Evolutionary conservation across 1,140 invertebrate species (phyloP).

Genomic region (Heliconius congener): DNA sequence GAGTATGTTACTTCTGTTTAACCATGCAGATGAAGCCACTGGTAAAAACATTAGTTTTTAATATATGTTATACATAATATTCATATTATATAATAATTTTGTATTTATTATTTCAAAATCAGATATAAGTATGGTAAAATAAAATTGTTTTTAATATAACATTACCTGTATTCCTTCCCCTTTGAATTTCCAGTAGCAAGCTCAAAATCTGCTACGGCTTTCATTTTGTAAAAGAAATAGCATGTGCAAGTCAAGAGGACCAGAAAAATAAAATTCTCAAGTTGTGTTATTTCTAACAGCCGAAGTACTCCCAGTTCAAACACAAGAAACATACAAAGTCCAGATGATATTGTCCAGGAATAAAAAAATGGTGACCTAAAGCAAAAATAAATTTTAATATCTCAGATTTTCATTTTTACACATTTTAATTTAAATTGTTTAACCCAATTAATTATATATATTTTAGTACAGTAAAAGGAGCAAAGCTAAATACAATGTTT

Average conservation of each 20-base stretch:
- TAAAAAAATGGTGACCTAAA: conserved; percentile 85
- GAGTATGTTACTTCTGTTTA: too few relatives aligned
- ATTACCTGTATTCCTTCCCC: conserved; percentile 69
- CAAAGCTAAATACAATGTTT: too few relatives aligned
- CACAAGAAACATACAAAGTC: conserved; percentile 84
- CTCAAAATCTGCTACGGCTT: conserved; percentile 75
- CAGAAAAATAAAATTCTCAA: conserved; percentile 85
- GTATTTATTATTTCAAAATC: neutral
- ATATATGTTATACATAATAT: too few relatives aligned
- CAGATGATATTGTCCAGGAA: conserved; percentile 85
- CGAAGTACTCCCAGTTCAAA: conserved; percentile 85
- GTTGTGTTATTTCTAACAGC: conserved; percentile 84
- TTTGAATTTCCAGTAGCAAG: conserved; percentile 59
- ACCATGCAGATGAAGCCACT: too few relatives aligned
- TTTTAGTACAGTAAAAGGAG: too few relatives aligned
- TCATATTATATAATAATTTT: too few relatives aligned
- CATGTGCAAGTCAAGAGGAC: conserved; percentile 81
- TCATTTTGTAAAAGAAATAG: conserved; percentile 83
- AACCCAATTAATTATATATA: too few relatives aligned
- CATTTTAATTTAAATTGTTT: too few relatives aligned
- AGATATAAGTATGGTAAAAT: neutral
- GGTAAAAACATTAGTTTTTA: too few relatives aligned
- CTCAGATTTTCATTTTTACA: too few relatives aligned
- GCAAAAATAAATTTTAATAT: conserved; percentile 23
- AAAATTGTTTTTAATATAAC: too few relatives aligned